Evolutionary conservation across 1,140 invertebrate genomes (phyloP).

Genomic region (Drosophila quadrilineata): DNA sequence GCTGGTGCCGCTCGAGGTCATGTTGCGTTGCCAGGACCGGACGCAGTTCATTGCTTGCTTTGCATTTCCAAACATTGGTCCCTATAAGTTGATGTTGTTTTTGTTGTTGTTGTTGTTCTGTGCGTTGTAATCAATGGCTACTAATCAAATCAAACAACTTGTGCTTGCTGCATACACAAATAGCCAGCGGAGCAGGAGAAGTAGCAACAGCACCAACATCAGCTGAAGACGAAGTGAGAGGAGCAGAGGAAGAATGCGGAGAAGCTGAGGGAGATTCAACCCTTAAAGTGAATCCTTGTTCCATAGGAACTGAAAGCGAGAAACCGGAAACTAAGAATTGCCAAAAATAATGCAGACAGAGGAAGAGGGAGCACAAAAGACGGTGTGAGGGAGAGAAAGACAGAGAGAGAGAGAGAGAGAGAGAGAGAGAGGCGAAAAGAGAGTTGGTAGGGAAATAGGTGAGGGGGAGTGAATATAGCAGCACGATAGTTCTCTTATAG

Average conservation of each 20-base stretch:
- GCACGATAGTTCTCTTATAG: no score
- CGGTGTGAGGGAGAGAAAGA: not conserved
- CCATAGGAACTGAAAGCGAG: no score
- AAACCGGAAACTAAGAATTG: no score
- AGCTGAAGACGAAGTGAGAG: no score
- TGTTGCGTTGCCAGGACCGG: slow-evolving; percentile 11
- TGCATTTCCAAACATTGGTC: slow-evolving; percentile 24
- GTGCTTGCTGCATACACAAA: slow-evolving; percentile 33
- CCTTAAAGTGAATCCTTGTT: no score
- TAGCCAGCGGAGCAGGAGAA: no score
- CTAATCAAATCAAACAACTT: slow-evolving; percentile 65
- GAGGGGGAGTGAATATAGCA: not conserved
- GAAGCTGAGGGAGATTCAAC: no score
- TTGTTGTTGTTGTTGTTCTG: slow-evolving; percentile 1
- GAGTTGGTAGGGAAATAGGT: not conserved
- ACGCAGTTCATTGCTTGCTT: slow-evolving; percentile 30
- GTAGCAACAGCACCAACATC: no score
- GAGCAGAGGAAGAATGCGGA: no score
- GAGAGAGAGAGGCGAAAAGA: not conserved
- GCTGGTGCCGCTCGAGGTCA: slow-evolving; percentile 35
- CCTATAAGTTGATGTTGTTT: not conserved
- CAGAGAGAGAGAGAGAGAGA: not conserved
- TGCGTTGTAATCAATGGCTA: slow-evolving; percentile 43
- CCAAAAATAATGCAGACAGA: no score
- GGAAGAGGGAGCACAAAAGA: no score